phyloP scores from a whole-genome alignment of 2,113 vertebrate species.

The Hydrochoerus hydrochaeris region DNA sequence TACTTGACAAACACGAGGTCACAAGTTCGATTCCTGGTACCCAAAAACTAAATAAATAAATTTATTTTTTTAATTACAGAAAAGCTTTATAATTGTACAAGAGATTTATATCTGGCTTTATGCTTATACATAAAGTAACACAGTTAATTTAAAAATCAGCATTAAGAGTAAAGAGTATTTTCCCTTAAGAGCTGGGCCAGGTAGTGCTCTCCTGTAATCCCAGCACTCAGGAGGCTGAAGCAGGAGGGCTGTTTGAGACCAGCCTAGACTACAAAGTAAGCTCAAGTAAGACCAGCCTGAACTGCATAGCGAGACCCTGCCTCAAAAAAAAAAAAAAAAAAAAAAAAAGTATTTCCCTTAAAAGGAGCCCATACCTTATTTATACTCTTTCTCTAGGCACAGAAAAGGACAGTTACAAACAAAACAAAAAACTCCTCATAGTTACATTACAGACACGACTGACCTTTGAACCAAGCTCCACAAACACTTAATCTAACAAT shows the following conservation, averaged over 20 bases:
- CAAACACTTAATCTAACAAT: background rate
- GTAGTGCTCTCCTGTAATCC: too few species aligned
- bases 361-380: background rate
- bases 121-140: background rate
- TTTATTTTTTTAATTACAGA: background rate
- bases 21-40: too few species aligned
- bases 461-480: background rate
- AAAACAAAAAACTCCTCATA: background rate
- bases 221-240: too few species aligned
- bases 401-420: background rate
- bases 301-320: too few species aligned
- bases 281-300: too few species aligned
- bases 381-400: background rate
- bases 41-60: too few species aligned
- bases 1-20: too few species aligned
- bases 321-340: too few species aligned
- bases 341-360: background rate
- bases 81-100: background rate
- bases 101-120: background rate
- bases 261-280: too few species aligned
- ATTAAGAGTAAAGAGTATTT: background rate
- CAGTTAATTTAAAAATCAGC: constrained; percentile 15
- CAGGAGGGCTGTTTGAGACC: too few species aligned
- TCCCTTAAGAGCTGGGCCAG: background rate
- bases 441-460: background rate